Base-by-base conservation (phyloP, 2,113 vertebrate species). In the Todiramphus chloris region DNA sequence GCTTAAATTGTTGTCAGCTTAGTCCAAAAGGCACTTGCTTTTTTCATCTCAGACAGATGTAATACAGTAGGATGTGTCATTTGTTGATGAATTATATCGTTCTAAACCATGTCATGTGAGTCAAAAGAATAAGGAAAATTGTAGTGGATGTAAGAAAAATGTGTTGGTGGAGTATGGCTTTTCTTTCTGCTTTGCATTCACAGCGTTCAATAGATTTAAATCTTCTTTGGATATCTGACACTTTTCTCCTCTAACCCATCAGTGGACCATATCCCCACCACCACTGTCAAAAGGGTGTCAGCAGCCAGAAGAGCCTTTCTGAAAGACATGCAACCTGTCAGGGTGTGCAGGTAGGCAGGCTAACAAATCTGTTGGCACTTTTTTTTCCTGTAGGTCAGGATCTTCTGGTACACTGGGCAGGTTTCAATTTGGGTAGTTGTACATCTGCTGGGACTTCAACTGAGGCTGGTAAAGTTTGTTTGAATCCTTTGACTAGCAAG, bases 81-180 rank as follows among this genome's bases (percentile, higher is more conserved):
- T 83, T 92, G 12, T 39, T 94, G 84, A 93, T 86, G 89, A 88
- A 93, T 77, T 90, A 14, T 43, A 17, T 72, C 72, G 53, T 66
- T 46, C 13, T 51, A 89, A 96, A 73, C 39, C 12, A 60, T 53
- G 23, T 64, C 11, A 23, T 31, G 31, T 35, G 69, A 89, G 53
- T 73, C 80, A 96, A 46, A 91, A 89, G 31, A 24, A 92, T 55
- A 93, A 89, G 37, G 27, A 76, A 95, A 81, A 87, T 43, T 74
- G 53, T 53, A 95, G 48, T 5, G 82, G 20, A 48, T 5, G 67
- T 43, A 90, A 44, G 60, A 97, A 90, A 95, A 95, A 77, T 75
- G 48, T 2, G 2, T 51, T 56, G 41, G 15, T 53, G 17, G 31
- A 76, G 2, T 33, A 15, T 62, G 21, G 30, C 30, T 59, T 87